Evolutionary conservation across 2,797 vertebrate species (phyloP), one percentile per base, ranked within the genome.

Genomic region (Rhinatrema bivittatum): DNA sequence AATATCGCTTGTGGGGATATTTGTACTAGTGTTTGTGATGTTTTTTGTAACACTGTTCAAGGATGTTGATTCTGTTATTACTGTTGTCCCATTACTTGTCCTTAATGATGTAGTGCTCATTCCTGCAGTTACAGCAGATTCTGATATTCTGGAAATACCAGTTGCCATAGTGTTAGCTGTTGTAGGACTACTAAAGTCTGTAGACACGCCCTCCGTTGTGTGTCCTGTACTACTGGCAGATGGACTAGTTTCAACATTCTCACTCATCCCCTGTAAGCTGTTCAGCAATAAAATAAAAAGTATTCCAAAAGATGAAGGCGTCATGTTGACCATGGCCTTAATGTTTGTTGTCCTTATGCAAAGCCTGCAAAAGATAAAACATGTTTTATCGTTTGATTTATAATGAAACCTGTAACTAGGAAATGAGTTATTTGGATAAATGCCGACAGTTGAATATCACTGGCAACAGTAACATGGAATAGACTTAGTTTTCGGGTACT

Each of bases 271-370:
- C 6, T 60, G 50, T 20, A 59, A 50, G 27, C 36, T 52, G 49
- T 42, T n/a, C 13, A 70, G 28, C 33, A 58, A 41, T 20, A 69
- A 53, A 47, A 68, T 4, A 7, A 62, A 18, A 9, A 53, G 29
- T 19, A 41, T 49, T 59, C 48, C 50, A 5, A 9, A 20, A 32
- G 55, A 61, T 5, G 14, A 35, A 22, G 51, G 17, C 65, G 76
- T 82, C 16, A 7, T 50, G 16, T 39, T 50, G 43, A 5, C 23
- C 47, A n/a, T n/a, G n/a, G n/a, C 56, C n/a, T 33, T 20, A 25
- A 21, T 27, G 12, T 32, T 36, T 43, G 10, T 30, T 44, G 36
- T 3, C 50, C 41, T 14, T 28, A 17, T 9, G 16, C 5, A 16
- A 14, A 47, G 31, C 23, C 44, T 65, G 36, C 10, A 10, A 27